These are phyloP conservation scores for Psephotus haematonotus DNA, from an alignment of 2,113 vertebrate species.

Conservation along the genomic window DNA sequence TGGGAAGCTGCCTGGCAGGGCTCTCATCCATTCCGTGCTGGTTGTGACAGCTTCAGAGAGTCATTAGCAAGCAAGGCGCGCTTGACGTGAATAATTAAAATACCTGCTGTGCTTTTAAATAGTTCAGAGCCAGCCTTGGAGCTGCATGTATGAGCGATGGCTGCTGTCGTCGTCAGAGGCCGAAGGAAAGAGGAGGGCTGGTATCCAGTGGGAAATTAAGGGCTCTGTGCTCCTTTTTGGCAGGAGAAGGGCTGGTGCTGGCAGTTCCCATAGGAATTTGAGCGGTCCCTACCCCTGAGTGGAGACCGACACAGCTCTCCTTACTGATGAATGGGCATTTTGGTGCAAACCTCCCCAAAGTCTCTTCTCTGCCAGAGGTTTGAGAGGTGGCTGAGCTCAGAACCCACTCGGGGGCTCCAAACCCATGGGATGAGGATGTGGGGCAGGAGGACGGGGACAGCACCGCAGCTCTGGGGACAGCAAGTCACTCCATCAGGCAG, in stretches of 20 bases:
- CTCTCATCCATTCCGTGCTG: neutral
- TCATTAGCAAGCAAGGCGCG: neutral
- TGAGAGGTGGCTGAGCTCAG: neutral
- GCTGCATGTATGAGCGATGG: neutral
- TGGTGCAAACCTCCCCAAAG: neutral
- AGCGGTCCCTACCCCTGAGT: neutral
- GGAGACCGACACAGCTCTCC: neutral
- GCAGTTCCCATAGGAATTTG: neutral
- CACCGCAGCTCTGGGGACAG: neutral
- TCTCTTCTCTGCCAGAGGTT: neutral
- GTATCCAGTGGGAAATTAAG: neutral
- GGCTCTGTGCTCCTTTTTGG: neutral
- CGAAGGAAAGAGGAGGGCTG: neutral
- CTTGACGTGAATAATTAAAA: slow-evolving; percentile 65
- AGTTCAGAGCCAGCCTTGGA: slow-evolving; percentile 44
- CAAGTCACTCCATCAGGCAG: neutral
- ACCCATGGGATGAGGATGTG: fast-evolving
- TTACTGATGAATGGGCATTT: neutral
- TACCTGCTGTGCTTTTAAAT: slow-evolving; percentile 61
- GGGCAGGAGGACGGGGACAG: neutral
- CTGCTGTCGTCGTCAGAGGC: slow-evolving; percentile 25
- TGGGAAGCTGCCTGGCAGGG: neutral
- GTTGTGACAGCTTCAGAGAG: neutral
- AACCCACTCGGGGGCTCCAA: neutral
- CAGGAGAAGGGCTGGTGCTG: neutral